phyloP scores from a whole-genome alignment of 2,797 vertebrate species.

The Hyperoplus immaculatus region DNA sequence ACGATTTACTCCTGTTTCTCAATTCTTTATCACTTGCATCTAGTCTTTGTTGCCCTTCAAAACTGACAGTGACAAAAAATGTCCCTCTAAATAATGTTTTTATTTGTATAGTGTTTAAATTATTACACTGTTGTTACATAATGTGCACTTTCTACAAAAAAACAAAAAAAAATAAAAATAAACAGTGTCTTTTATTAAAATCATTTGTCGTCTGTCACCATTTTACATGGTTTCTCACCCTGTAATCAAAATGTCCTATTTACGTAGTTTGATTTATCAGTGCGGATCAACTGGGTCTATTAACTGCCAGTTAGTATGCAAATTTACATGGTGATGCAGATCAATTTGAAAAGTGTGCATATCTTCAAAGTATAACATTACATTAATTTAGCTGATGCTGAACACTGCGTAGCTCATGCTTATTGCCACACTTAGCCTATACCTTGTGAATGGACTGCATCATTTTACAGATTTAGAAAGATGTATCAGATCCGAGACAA shows the following conservation, averaged over 20 bases:
- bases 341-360: background rate
- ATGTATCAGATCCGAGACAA: too few relatives aligned
- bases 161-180: constrained; percentile 69
- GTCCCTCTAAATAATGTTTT: constrained; percentile 43
- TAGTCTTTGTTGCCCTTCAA: background rate
- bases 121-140: constrained; percentile 73
- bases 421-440: too few relatives aligned
- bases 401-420: too few relatives aligned
- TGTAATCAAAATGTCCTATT: background rate
- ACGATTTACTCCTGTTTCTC: background rate
- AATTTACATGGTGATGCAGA: background rate
- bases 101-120: constrained; percentile 82
- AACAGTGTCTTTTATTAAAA: constrained; percentile 70
- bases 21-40: background rate
- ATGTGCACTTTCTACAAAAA: constrained; percentile 42
- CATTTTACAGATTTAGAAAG: too few relatives aligned
- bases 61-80: background rate
- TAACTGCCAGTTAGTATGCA: background rate
- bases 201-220: background rate
- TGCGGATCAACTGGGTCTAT: background rate
- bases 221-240: background rate
- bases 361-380: background rate
- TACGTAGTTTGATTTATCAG: background rate
- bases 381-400: too few relatives aligned
- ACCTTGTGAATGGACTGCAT: too few relatives aligned